A percentile compares a stretch with the other conserved stretches of the same genome.
These are phyloP conservation scores for Xiphophorus hellerii DNA, from an alignment of 2,113 vertebrate genomes.

Conservation along the genomic window DNA sequence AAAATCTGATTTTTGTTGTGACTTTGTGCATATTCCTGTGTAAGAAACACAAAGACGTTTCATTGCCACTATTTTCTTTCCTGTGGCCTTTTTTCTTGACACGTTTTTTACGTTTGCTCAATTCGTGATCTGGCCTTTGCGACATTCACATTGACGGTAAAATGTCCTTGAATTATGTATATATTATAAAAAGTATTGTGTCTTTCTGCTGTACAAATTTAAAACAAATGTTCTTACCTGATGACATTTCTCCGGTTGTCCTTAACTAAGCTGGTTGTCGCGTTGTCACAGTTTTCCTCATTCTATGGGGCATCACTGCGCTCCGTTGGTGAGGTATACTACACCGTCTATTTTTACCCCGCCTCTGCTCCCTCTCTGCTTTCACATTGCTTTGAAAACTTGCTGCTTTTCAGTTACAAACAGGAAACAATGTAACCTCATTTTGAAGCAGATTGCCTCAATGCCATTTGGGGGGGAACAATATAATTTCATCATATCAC, in stretches of 20 bases:
- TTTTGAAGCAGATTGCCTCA: slow-evolving; percentile 44
- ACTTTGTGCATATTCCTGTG: not conserved
- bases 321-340: slow-evolving; percentile 43
- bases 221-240: slow-evolving; percentile 36
- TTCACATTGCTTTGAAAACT: slow-evolving; percentile 45
- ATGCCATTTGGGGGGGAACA: not conserved
- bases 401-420: slow-evolving; percentile 80
- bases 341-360: slow-evolving; percentile 74
- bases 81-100: not conserved
- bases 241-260: slow-evolving; percentile 11
- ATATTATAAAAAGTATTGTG: not conserved
- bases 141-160: not conserved
- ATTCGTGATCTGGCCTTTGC: not conserved
- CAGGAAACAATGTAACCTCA: slow-evolving; percentile 79
- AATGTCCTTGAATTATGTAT: not conserved
- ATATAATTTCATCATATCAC: not conserved
- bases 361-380: slow-evolving; percentile 23
- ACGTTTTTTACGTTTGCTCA: not conserved
- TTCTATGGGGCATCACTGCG: slow-evolving; percentile 35
- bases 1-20: not conserved
- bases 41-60: not conserved
- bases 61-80: not conserved
- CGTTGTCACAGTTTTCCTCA: slow-evolving; percentile 18
- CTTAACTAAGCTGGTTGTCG: slow-evolving; percentile 15
- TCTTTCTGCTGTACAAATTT: not conserved